phyloP scores from a whole-genome alignment of 2,113 vertebrate species.

The Archocentrus centrarchus region DNA sequence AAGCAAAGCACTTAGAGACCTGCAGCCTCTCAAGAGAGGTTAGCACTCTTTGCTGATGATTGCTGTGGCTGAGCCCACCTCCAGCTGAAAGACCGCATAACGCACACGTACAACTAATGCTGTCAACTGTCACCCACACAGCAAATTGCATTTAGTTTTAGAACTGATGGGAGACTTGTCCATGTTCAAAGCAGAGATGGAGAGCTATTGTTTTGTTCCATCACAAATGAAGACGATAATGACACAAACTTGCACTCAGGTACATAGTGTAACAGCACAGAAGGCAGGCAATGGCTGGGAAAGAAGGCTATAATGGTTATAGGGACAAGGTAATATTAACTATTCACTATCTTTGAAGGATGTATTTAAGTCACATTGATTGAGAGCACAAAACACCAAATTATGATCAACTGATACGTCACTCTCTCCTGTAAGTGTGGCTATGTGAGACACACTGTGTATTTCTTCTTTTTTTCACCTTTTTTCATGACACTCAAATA shows the following conservation, averaged over 20 bases:
- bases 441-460: neutral
- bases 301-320: neutral
- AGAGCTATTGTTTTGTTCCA: constrained; percentile 18
- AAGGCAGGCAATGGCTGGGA: neutral
- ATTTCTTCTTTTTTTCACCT: constrained; percentile 4
- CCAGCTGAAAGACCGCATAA: constrained; percentile 31
- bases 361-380: neutral
- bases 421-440: neutral
- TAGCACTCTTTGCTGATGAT: constrained; percentile 33
- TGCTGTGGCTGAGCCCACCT: constrained; percentile 50
- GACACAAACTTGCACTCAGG: neutral
- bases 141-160: constrained; percentile 32
- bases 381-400: neutral
- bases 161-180: neutral
- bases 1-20: constrained; percentile 71
- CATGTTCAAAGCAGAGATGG: constrained; percentile 13
- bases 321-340: neutral
- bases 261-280: neutral
- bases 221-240: neutral
- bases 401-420: neutral
- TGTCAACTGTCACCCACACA: constrained; percentile 49
- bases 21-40: constrained; percentile 59
- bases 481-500: constrained; percentile 44
- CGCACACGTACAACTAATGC: neutral
- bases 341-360: neutral